These are phyloP conservation scores for Micronycteris hirsuta DNA, from an alignment of 2,113 vertebrate species.

Conservation along the genomic window DNA sequence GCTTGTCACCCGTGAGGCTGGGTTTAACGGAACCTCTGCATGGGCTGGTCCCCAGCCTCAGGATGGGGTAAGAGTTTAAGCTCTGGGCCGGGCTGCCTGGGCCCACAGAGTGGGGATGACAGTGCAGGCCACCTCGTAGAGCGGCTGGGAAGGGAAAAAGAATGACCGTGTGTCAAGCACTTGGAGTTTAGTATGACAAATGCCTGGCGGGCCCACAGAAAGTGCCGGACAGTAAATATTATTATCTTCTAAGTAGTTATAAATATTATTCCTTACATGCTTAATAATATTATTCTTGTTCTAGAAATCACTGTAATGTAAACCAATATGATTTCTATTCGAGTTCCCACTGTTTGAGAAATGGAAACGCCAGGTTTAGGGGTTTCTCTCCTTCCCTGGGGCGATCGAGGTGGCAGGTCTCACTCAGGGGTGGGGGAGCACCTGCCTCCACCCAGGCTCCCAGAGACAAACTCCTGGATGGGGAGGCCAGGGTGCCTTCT, in stretches of 20 bases:
- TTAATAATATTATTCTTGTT: background rate
- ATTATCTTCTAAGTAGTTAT: background rate
- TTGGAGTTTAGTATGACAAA: background rate
- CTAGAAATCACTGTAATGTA: background rate
- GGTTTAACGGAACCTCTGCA: fast-evolving
- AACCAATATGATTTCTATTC: background rate
- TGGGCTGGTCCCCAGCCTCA: background rate
- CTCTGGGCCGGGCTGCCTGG: too few relatives aligned
- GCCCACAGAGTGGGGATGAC: background rate
- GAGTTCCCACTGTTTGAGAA: background rate
- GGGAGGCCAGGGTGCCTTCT: background rate
- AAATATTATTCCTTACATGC: background rate
- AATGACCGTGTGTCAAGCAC: background rate
- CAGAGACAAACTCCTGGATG: background rate
- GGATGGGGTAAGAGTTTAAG: too few relatives aligned
- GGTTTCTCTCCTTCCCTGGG: background rate
- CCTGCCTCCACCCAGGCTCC: background rate
- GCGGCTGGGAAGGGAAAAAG: background rate
- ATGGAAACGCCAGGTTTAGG: too few relatives aligned
- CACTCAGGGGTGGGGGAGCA: background rate
- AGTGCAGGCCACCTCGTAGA: fast-evolving
- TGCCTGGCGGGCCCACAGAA: background rate
- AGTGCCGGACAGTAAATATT: background rate
- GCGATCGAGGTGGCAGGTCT: background rate
- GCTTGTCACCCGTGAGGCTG: background rate